phyloP scores from a whole-genome alignment of 2,797 vertebrate species.

The Melanotaenia boesemani region DNA sequence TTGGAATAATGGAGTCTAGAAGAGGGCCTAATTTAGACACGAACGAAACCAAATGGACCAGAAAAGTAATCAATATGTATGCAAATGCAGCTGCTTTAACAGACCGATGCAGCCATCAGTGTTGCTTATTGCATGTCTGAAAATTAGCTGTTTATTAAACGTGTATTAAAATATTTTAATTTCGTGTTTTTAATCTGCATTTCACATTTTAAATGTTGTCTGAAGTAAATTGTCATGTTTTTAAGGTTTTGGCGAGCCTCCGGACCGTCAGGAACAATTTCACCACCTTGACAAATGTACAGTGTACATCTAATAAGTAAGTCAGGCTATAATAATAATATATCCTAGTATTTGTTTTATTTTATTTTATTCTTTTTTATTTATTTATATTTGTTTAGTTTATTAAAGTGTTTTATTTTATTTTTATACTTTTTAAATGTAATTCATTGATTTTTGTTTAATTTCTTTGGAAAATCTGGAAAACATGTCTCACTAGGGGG shows the following conservation, averaged over 20 bases:
- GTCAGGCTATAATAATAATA: slow-evolving; percentile 32
- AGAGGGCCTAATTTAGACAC: background rate
- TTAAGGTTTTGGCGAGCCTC: slow-evolving; percentile 93
- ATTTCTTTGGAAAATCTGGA: background rate
- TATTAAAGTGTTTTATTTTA: background rate
- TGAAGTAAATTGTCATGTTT: background rate
- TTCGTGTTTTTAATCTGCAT: background rate
- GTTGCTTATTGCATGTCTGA: background rate
- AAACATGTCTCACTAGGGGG: slow-evolving; percentile 64
- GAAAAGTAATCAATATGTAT: background rate
- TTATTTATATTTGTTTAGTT: background rate
- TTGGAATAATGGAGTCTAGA: no score
- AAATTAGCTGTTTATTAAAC: background rate
- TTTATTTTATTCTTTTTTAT: background rate
- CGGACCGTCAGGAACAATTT: slow-evolving; percentile 96
- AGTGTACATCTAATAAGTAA: slow-evolving; percentile 92
- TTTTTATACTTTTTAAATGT: background rate
- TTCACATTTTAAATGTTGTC: background rate
- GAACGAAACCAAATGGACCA: background rate
- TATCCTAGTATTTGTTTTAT: background rate
- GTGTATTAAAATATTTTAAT: background rate
- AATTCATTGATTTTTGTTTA: background rate
- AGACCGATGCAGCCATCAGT: background rate
- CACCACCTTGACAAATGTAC: slow-evolving; percentile 92
- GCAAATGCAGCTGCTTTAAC: background rate